These are phyloP conservation scores for Entomyzon cyanotis DNA, from an alignment of 2,113 vertebrate genomes.

Conservation along the genomic window DNA sequence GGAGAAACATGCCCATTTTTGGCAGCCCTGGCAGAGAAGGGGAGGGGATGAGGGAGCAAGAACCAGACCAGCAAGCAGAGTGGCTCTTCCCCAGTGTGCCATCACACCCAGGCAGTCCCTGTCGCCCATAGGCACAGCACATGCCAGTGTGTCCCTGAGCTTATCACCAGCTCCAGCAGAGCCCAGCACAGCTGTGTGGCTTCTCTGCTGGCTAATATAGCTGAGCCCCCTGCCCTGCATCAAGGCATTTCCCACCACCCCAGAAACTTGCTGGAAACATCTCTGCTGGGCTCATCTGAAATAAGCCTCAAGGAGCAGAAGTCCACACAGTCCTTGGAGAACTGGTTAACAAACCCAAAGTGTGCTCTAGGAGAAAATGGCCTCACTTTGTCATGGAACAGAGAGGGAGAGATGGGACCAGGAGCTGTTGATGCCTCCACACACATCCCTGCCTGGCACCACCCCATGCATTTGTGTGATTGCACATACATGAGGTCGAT, in stretches of 20 bases:
- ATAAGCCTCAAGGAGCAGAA: not conserved
- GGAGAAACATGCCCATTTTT: conserved; percentile 6
- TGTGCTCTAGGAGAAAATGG: not conserved
- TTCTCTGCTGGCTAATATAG: not conserved
- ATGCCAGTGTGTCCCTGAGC: rapidly evolving
- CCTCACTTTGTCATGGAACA: not conserved
- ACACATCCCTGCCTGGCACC: not conserved
- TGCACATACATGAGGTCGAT: not conserved
- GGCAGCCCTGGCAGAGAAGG: not conserved
- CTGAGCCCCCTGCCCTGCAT: not conserved
- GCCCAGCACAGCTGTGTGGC: not conserved
- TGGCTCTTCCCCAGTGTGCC: not conserved
- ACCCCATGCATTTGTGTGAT: rapidly evolving
- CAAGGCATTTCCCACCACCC: not conserved
- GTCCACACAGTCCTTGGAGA: not conserved
- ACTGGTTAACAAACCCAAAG: not conserved
- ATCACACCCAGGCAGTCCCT: not conserved
- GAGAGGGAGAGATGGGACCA: not conserved
- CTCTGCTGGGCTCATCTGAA: not conserved
- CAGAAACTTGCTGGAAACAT: not conserved
- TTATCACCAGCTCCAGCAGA: not conserved
- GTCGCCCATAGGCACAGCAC: not conserved
- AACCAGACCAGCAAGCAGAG: not conserved
- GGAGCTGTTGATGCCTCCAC: not conserved
- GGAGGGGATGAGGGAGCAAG: not conserved